Base-by-base conservation (phyloP, 2,888 invertebrate genomes). In the Hydrotaea diabolus region DNA sequence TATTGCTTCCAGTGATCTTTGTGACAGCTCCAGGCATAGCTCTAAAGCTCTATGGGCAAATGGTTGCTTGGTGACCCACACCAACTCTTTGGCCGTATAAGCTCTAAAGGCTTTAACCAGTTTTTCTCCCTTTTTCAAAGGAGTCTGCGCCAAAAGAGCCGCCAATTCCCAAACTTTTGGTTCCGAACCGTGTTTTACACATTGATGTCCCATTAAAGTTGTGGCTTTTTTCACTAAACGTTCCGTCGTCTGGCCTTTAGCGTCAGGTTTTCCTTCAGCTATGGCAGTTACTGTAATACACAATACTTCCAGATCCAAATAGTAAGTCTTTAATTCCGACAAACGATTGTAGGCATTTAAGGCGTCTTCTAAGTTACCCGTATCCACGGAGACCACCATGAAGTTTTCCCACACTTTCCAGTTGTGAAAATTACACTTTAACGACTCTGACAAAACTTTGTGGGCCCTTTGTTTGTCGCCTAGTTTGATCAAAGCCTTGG, bases 351-450 rank as follows among this genome's bases (percentile, higher is more conserved):
- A 96, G 0, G 98, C 96, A 83, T 95, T 94, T 80, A 99, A 94
- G 2, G 96, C 96, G 91, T 98, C 97, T 76, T 96, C 95, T 91
- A 97, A 97, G 90, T 97, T 95, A 0, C 96, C 96, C 15, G 97
- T 95, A 90, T 98, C 98, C 86, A 96, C 95, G 88, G 97, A 96
- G 31, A 98, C 96, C 31, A 96, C 93, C 92, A 99, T 94, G 78
- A 97, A 95, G 93, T 99, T 99, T 91, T 99, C 98, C 99, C 99
- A 99, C 0, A 96, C 90, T 93, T 94, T 92, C 98, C 98, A 98
- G 91, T 97, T 97, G 89, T 98, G 97, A 90, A 95, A 98, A 93
- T 97, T 98, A 92, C 96, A 98, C 91, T 97, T 96, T 0, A 98
- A 92, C 0, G 99, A 97, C 92, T 99, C 98, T 89, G 96, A 95